phyloP scores from a whole-genome alignment of 2,888 invertebrate species.

The Troides aeacus region DNA sequence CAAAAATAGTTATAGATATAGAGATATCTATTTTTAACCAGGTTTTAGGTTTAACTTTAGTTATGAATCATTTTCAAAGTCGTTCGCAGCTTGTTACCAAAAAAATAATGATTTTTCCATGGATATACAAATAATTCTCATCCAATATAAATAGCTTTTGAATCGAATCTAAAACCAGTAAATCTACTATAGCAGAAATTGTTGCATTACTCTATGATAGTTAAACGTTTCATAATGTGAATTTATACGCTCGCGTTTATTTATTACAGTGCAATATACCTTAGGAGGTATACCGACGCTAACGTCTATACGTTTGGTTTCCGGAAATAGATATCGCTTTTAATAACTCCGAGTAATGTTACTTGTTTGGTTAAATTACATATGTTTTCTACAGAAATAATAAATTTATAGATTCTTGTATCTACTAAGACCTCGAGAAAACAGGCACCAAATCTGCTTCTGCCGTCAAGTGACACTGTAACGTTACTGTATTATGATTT shows the following conservation, averaged over 20 bases:
- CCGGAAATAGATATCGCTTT: slow-evolving; percentile 16
- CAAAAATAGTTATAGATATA: too few relatives aligned
- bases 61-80: too few relatives aligned
- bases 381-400: slow-evolving; percentile 1
- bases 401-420: not conserved
- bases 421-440: too few relatives aligned
- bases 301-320: slow-evolving; percentile 11
- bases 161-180: not conserved
- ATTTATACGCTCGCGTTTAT: slow-evolving; percentile 22
- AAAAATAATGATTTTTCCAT: not conserved
- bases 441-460: too few relatives aligned
- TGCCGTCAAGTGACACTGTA: too few relatives aligned
- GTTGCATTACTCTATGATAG: slow-evolving; percentile 17
- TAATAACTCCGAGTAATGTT: slow-evolving; percentile 4
- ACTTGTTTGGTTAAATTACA: slow-evolving; percentile 1
- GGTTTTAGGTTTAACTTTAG: too few relatives aligned
- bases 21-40: too few relatives aligned
- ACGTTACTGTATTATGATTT: too few relatives aligned
- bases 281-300: slow-evolving; percentile 7
- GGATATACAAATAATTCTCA: not conserved
- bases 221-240: slow-evolving; percentile 20
- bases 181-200: slow-evolving; percentile 7
- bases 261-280: slow-evolving; percentile 18
- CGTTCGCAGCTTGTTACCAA: not conserved
- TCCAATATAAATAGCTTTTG: not conserved